Percentiles rank a stretch among this genome's conserved stretches.
Evolutionary conservation across 2,113 vertebrate species (phyloP).

Genomic region (Amblyornis subalaris): DNA sequence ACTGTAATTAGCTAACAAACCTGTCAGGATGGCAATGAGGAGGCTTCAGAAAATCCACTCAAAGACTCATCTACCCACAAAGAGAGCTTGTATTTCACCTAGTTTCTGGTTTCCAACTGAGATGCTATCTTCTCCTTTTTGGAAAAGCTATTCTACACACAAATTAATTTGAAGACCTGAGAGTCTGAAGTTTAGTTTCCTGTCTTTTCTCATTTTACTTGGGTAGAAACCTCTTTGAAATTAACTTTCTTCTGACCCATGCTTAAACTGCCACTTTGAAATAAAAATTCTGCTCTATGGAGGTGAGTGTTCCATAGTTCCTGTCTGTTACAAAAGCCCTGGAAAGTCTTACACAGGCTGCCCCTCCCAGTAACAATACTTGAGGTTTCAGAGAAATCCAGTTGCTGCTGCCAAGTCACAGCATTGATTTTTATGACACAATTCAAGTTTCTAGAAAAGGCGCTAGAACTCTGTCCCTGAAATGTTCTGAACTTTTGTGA

Average conservation of each 20-base stretch:
- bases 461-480: background rate
- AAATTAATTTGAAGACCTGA: background rate
- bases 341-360: background rate
- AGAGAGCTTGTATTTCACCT: background rate
- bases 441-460: background rate
- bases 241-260: background rate
- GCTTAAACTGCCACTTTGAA: background rate
- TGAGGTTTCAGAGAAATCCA: background rate
- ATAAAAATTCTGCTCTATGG: background rate
- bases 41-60: background rate
- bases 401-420: background rate
- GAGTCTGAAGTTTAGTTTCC: background rate
- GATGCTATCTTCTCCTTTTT: background rate
- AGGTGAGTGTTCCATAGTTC: background rate
- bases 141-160: background rate
- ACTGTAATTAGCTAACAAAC: background rate
- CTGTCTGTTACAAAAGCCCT: background rate
- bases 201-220: background rate
- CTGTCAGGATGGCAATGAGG: accelerated
- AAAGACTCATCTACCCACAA: background rate
- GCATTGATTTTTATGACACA: background rate
- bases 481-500: background rate
- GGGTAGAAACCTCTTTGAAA: background rate
- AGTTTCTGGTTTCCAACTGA: background rate
- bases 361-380: background rate